Conservation (phyloP, 2,797 vertebrate species). For the Pseudochaenichthys georgianus region DNA sequence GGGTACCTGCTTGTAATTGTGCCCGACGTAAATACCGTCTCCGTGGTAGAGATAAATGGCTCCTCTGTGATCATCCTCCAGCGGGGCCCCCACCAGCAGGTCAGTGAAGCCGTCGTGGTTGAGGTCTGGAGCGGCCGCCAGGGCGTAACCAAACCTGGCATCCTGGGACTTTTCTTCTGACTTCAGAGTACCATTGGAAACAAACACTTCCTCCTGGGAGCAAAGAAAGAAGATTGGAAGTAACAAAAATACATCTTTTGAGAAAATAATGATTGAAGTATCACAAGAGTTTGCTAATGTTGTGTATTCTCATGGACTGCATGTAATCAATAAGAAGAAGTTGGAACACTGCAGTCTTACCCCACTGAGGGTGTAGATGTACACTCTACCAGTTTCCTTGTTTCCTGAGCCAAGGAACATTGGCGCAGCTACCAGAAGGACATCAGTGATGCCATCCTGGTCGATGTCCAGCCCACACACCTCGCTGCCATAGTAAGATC, state of each 20-base stretch:
- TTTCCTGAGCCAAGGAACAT: constrained; percentile 93
- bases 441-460: constrained; percentile 90
- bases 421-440: constrained; percentile 94
- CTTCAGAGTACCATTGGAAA: constrained; percentile 86
- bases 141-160: constrained; percentile 91
- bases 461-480: constrained; percentile 91
- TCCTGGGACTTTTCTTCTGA: constrained; percentile 88
- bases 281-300: background rate
- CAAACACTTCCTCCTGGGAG: constrained; percentile 82
- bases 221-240: constrained; percentile 3
- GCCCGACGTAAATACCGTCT: constrained; percentile 81
- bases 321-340: background rate
- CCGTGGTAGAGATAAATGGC: constrained; percentile 94
- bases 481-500: constrained; percentile 96
- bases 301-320: background rate
- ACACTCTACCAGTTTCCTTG: constrained; percentile 92
- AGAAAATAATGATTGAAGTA: background rate
- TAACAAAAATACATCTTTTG: background rate
- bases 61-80: constrained; percentile 94
- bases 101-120: constrained; percentile 92
- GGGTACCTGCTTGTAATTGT: constrained; percentile 87
- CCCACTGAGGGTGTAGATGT: constrained; percentile 88
- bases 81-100: constrained; percentile 91
- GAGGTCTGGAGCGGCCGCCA: constrained; percentile 89
- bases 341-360: constrained; percentile 64